A percentile compares a stretch with the other conserved stretches of the same genome.
These are phyloP conservation scores for Numenius phaeopus DNA, from an alignment of 2,797 vertebrate species.

Conservation along the genomic window DNA sequence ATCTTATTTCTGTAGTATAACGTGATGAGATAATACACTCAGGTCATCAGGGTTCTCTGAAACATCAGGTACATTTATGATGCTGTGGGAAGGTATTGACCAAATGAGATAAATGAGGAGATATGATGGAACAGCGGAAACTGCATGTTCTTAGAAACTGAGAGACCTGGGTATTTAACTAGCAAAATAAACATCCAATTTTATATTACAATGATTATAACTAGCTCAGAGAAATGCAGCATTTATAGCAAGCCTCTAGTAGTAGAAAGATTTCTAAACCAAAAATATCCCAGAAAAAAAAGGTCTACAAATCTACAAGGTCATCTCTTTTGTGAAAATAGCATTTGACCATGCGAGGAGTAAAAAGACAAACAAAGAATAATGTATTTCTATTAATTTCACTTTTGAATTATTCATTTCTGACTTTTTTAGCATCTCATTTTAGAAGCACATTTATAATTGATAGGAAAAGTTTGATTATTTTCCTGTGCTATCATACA, in stretches of 20 bases:
- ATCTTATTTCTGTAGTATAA: neutral
- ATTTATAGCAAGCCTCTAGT: neutral
- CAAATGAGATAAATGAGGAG: neutral
- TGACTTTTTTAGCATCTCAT: conserved; percentile 46
- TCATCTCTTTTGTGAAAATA: neutral
- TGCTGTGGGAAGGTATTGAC: neutral
- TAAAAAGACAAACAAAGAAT: neutral
- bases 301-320: neutral
- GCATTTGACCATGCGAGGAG: neutral
- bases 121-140: neutral
- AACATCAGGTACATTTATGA: neutral
- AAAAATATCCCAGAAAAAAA: neutral
- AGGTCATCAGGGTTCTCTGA: neutral
- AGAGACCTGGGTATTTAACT: neutral
- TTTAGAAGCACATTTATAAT: conserved; percentile 58
- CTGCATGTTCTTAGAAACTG: neutral
- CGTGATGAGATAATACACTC: neutral
- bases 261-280: neutral
- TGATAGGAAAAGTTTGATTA: conserved; percentile 55
- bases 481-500: conserved; percentile 53
- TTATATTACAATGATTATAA: neutral
- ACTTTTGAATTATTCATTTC: conserved; percentile 31
- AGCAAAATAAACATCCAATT: neutral
- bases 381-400: conserved; percentile 25
- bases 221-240: neutral